Conservation (phyloP, 2,888 invertebrate genomes). For the Aporophyla nigra region DNA sequence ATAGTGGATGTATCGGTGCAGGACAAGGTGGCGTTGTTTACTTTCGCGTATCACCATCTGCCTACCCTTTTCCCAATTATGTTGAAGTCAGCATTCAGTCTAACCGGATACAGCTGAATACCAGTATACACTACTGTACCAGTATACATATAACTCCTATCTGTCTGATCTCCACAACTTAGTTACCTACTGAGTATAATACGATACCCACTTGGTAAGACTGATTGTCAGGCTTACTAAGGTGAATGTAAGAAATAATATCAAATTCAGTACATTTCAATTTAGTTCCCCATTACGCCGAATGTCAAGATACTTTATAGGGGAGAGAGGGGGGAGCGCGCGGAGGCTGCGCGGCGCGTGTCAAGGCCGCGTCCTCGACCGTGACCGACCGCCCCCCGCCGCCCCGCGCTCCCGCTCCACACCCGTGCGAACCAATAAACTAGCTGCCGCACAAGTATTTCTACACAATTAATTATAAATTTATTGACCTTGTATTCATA, state of each 20-base stretch:
- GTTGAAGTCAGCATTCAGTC: too few species aligned
- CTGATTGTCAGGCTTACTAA: background rate
- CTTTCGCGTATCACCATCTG: background rate
- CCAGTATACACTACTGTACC: too few species aligned
- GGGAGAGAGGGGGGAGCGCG: conserved; percentile 48
- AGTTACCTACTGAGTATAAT: too few species aligned
- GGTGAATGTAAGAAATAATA: conserved; percentile 13
- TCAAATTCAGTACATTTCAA: conserved; percentile 46
- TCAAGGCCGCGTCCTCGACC: conserved; percentile 89
- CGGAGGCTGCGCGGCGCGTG: conserved; percentile 85
- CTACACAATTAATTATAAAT: conserved; percentile 35
- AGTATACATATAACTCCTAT: too few species aligned
- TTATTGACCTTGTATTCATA: conserved; percentile 23
- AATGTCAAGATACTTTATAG: conserved; percentile 33
- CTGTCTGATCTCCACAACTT: too few species aligned
- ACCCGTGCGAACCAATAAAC: conserved; percentile 58
- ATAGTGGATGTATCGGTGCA: background rate
- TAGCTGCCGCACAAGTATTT: conserved; percentile 44
- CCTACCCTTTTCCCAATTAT: too few species aligned
- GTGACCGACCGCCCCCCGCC: conserved; percentile 78
- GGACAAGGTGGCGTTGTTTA: conserved; percentile 21
- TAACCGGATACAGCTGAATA: too few species aligned
- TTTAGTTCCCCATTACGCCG: conserved; percentile 38
- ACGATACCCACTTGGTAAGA: too few species aligned
- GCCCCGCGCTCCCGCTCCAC: conserved; percentile 31